Base-by-base conservation (phyloP, 2,888 invertebrate species). In the Sphaeridia pumilis region DNA sequence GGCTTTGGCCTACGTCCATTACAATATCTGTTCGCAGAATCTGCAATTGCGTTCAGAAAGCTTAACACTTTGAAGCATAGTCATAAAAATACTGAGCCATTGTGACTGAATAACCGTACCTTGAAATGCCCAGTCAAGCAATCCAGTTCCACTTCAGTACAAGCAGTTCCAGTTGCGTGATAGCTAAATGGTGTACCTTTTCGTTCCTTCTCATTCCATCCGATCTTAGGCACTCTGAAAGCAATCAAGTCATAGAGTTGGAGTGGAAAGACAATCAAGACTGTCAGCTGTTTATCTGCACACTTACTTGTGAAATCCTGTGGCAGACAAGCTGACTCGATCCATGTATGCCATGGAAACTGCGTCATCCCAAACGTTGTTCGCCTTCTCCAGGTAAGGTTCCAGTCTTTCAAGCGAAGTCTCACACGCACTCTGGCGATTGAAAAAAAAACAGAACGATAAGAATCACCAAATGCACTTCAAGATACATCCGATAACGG, bases 1-100 rank as follows among this genome's bases (percentile, higher is more conserved):
- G 73, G 71, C 93, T 93, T 64, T 86, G 82, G 1, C 94, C 94
- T 61, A 95, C 77, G 73, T 95, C 95, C 94, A 95, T 94, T 0
- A 95, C 92, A 64, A 95, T 93, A 67, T 95, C 92, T 1, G 87
- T 84, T 67, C 84, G 77, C 31, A 90, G 70, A 3, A 93, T 78
- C 74, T 59, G 49, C 12, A 38, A 28, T 27, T 22, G 44, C 28
- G n/a, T 28, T 24, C 42, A 42, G 25, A n/a, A n/a, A n/a, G n/a
- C n/a, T n/a, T n/a, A n/a, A n/a, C n/a, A n/a, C n/a, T n/a, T n/a
- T n/a, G n/a, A n/a, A n/a, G n/a, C n/a, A n/a, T 42, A 12, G 12
- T 35, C 14, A 3, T 17, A 4, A 34, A 10, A 24, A n/a, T n/a
- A n/a, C n/a, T n/a, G n/a, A n/a, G n/a, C n/a, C 38, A 38, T 38